phyloP scores from a whole-genome alignment of 1,140 invertebrate species.

The Melipona quadrifasciata region DNA sequence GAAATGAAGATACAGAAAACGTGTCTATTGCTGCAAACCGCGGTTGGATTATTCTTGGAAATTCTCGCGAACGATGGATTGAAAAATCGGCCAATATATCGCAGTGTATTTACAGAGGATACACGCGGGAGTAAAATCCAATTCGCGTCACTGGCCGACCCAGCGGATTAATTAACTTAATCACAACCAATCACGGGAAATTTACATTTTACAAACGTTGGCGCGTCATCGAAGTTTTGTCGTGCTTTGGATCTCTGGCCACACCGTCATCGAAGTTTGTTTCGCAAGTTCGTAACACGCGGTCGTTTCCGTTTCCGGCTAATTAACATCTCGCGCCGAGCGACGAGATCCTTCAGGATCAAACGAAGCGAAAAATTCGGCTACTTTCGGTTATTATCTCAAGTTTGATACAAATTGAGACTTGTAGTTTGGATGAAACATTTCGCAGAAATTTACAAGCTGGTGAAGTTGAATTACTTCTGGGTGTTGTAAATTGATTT shows the following conservation, averaged over 20 bases:
- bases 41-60: background rate
- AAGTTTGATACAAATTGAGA: no score
- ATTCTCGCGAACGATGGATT: background rate
- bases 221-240: no score
- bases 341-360: conserved; percentile 25
- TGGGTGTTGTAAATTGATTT: no score
- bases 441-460: no score
- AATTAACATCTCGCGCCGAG: conserved; percentile 45
- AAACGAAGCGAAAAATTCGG: background rate
- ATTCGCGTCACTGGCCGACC: background rate
- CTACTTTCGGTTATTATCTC: background rate
- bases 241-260: conserved; percentile 17
- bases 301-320: conserved; percentile 15
- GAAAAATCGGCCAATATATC: conserved; percentile 16
- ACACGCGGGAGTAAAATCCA: conserved; percentile 7
- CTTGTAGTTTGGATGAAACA: no score
- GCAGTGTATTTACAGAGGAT: background rate
- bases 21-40: background rate
- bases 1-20: background rate
- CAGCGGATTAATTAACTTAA: conserved; percentile 53
- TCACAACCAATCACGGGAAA: conserved; percentile 43
- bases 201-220: conserved; percentile 59
- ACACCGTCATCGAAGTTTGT: background rate
- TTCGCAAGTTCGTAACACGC: background rate
- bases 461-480: no score